Base-by-base conservation (phyloP, 2,888 invertebrate genomes). In the Chesias legatella region DNA sequence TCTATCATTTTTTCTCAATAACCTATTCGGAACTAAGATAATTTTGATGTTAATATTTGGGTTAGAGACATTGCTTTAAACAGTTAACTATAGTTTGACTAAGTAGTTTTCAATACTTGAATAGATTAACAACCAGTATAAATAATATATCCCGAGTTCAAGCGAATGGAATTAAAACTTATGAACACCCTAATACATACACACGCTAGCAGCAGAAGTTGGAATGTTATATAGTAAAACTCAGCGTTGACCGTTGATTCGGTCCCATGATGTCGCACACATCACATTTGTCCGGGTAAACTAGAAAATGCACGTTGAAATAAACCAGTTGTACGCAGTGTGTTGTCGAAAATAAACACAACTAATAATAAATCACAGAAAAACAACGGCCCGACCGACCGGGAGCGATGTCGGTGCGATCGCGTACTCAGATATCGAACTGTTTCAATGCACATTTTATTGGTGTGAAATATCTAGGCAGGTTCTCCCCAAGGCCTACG, bases 301-400 rank as follows among this genome's bases (percentile, higher is more conserved):
- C 34, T 27, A 43, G 20, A 20, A 32, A 30, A 17, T 17, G 26
- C 22, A 34, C 22, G 22, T 22, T 22, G 13, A 35, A 39, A 44
- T 27, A 32, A 44, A 35, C 11, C 32, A 10, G 20, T 40, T 17
- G 31, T 10, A 26, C 36, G 36, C n/a, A 22, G 22, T 22, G 36
- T 23, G 39, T 48, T 37, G 38, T 43, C 50, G 41, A 46, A 46
- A 53, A 50, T 53, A 53, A 53, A 43, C 53, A 20, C 36, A 46
- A 50, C 53, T 53, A 50, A 53, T 53, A 50, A 53, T 53, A 50
- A 50, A 53, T 53, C 50, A 50, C 8, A 27, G 37, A 38, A 45
- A 48, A 50, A 53, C 48, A 40, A 43, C 48, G 44, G 44, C 47
- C 37, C 48, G 41, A 27, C 43, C 37, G 33, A 35, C 25, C 29